Percentiles rank a stretch among this genome's conserved stretches.
Evolutionary conservation across 2,113 vertebrate species (phyloP).

Genomic region (Rhinoptilus africanus): DNA sequence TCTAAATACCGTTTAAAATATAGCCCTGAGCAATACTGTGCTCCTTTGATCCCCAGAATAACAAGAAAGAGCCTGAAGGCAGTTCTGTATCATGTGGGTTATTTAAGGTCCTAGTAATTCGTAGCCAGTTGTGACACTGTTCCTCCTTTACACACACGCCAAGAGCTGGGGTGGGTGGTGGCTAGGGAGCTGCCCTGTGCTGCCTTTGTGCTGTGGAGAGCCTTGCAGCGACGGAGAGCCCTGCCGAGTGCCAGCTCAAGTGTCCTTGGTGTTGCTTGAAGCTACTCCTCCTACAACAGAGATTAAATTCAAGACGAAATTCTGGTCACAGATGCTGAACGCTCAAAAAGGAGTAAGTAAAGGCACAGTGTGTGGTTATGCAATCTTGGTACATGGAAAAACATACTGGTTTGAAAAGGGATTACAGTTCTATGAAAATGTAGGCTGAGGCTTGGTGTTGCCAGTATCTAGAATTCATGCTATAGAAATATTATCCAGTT

Average conservation of each 20-base stretch:
- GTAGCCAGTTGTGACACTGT: neutral
- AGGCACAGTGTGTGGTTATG: neutral
- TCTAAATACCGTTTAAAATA: conserved; percentile 4
- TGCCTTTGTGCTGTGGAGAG: neutral
- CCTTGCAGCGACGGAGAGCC: too few species aligned
- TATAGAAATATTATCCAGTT: neutral
- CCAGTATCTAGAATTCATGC: neutral
- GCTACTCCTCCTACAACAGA: neutral
- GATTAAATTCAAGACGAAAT: neutral
- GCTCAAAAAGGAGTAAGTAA: neutral
- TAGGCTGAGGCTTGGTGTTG: neutral
- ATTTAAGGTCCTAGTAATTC: neutral
- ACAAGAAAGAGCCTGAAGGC: neutral
- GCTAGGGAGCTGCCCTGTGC: neutral
- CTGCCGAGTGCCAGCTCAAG: neutral
- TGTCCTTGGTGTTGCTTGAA: neutral
- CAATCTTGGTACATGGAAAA: neutral
- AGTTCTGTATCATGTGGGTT: neutral
- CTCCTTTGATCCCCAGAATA: neutral
- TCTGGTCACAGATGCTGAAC: neutral
- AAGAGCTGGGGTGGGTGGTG: neutral
- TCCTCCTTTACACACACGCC: neutral
- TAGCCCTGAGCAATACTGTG: neutral
- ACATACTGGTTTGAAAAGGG: neutral
- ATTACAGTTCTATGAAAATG: neutral